Evolutionary conservation across 1,140 invertebrate species (phyloP), one percentile per base, ranked within the genome.

Genomic region (Zeugodacus cucurbitae): DNA sequence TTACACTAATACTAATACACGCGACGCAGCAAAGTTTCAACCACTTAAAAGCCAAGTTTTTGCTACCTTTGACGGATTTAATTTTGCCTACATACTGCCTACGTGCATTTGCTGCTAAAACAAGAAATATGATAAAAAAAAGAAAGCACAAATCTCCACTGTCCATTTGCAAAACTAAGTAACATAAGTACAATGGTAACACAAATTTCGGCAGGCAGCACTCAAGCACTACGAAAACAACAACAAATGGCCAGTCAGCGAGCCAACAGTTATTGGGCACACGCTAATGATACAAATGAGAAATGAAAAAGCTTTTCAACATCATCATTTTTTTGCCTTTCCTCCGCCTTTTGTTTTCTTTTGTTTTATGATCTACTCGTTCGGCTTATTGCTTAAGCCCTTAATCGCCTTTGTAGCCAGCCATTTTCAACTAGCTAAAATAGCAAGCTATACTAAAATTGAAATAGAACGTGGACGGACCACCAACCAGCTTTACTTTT

Each of bases 261-360:
- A 62, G 58, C n/a, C 8, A 48, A n/a, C 22, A 82, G 41, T 82
- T 82, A 54, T 82, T 44, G n/a, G 41, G 74, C 74, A 82, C 22
- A 82, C n/a, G 41, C 74, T 82, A 82, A 82, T 82, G 41, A 74
- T 41, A 74, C 70, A 74, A 74, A 74, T 74, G 70, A n/a, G 64
- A 67, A 67, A 67, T 32, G 64, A 48, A 82, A 82, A 82, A 82
- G 74, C 74, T 26, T 82, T 82, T 82, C 10, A 48, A 54, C 37
- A 82, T 22, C 32, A 78, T 11, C 14, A 32, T 34, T 74, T 74
- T 34, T 74, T 74, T n/a, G n/a, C n/a, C n/a, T n/a, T n/a, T n/a
- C n/a, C n/a, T n/a, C 26, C 26, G n/a, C 29, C 32, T 8, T 29
- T 74, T 82, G 17, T 17, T 26, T 41, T 17, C 29, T 48, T 82